phyloP scores from a whole-genome alignment of 1,140 invertebrate genomes.

The Paracyclopina nana region DNA sequence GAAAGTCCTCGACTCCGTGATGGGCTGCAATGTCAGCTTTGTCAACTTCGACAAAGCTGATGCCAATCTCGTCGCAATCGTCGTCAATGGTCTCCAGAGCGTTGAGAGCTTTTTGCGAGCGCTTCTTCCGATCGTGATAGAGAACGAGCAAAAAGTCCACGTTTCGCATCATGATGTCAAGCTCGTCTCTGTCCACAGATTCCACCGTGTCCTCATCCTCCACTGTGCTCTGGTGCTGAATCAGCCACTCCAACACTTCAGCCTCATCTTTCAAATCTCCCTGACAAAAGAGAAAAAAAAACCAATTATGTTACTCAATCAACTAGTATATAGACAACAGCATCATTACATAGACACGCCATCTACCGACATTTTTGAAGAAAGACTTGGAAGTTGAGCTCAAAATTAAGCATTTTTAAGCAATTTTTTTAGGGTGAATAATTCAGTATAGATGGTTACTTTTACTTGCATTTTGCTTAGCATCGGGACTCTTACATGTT shows the following conservation, averaged over 20 bases:
- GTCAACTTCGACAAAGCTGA: conserved; percentile 79
- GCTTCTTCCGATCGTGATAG: conserved; percentile 45
- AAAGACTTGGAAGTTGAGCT: not conserved
- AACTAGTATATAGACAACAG: not conserved
- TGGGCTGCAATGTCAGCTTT: conserved; percentile 40
- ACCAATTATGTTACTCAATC: not conserved
- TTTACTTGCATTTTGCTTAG: no score
- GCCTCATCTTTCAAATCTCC: conserved; percentile 82
- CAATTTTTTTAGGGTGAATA: no score
- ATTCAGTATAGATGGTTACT: no score
- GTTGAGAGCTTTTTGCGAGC: conserved; percentile 36
- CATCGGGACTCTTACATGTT: no score
- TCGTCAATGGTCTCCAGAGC: conserved; percentile 83
- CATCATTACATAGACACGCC: not conserved
- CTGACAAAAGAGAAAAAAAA: no score
- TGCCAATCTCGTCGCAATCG: conserved; percentile 75
- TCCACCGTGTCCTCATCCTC: conserved; percentile 81
- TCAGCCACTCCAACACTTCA: conserved; percentile 67
- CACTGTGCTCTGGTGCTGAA: conserved; percentile 57
- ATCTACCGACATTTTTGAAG: not conserved
- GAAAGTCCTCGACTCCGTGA: conserved; percentile 60
- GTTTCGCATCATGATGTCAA: conserved; percentile 67
- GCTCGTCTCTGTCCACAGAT: conserved; percentile 76
- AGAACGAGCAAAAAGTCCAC: conserved; percentile 69
- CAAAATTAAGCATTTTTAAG: no score